Evolutionary conservation across 1,140 invertebrate species (phyloP), one percentile per base, ranked within the genome.

Genomic region (Tigriopus japonicus): DNA sequence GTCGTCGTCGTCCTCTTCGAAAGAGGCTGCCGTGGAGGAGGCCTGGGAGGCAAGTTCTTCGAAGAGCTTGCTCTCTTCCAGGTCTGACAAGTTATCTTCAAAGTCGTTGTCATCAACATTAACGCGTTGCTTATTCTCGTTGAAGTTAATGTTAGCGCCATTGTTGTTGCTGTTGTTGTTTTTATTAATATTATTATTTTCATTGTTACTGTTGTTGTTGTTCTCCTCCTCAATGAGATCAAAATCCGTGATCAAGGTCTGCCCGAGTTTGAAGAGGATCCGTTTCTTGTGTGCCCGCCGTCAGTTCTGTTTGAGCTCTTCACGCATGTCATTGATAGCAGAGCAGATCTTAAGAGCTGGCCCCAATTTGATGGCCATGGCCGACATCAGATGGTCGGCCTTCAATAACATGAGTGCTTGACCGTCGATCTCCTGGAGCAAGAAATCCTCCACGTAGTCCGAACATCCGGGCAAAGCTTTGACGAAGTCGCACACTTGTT

Each of bases 281-380:
- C 55, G 17, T 58, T n/a, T 40, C 17, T 24, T 17, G 55, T 23
- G 28, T n/a, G 21, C n/a, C 24, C 28, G 55, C 17, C 55, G 55
- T 54, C 52, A 54, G 41, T 42, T 58, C 12, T 58, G 21, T 42
- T 54, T 58, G 28, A 58, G 17, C 55, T 61, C 59, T 24, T 61
- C 75, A 0, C 82, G 75, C 75, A 87, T 81, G 1, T 81, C 78
- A 67, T 87, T 84, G 52, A 89, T 87, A 67, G 80, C 81, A 14
- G 87, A 85, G 65, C 90, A 88, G 43, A 97, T 92, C 74, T 97
- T 97, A 14, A 96, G 73, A 0, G 91, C 91, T 0, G 91, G 91
- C 1, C 91, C 92, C 0, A 96, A 76, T 68, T 94, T 94, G 78
- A 96, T 94, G 41, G 82, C 84, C 81, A 97, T 91, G 5, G 88